phyloP scores from a whole-genome alignment of 2,888 invertebrate genomes.

The Dilophus febrilis region DNA sequence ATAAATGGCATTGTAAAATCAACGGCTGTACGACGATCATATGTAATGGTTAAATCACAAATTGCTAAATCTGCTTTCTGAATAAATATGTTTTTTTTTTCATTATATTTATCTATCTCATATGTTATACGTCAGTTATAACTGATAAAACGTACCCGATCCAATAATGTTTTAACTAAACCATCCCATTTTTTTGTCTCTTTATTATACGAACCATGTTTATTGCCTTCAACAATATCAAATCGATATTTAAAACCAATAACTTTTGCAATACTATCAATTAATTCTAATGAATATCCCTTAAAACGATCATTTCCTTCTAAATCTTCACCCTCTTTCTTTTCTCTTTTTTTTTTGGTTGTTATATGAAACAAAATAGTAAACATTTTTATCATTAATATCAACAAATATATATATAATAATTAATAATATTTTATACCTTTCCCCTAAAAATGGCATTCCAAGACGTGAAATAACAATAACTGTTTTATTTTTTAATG shows the following conservation, averaged over 20 bases:
- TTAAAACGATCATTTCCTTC: conserved; percentile 65
- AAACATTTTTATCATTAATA: no score
- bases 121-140: no score
- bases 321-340: conserved; percentile 38
- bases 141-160: conserved; percentile 38
- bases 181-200: conserved; percentile 66
- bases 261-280: conserved; percentile 57
- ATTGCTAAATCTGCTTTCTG: conserved; percentile 89
- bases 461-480: conserved; percentile 56
- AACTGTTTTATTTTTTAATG: conserved; percentile 42
- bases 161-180: conserved; percentile 52
- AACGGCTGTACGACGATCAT: conserved; percentile 62
- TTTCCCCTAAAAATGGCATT: conserved; percentile 50
- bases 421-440: no score
- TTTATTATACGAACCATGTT: conserved; percentile 51
- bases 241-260: conserved; percentile 53
- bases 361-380: no score
- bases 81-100: no score
- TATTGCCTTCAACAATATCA: conserved; percentile 49
- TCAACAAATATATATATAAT: no score
- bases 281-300: conserved; percentile 82
- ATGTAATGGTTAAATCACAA: conserved; percentile 91
- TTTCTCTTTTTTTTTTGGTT: conserved; percentile 21
- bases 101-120: no score
- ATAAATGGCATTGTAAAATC: conserved; percentile 97